phyloP scores from a whole-genome alignment of 2,888 invertebrate species.

The Sinohyriopsis cumingii region DNA sequence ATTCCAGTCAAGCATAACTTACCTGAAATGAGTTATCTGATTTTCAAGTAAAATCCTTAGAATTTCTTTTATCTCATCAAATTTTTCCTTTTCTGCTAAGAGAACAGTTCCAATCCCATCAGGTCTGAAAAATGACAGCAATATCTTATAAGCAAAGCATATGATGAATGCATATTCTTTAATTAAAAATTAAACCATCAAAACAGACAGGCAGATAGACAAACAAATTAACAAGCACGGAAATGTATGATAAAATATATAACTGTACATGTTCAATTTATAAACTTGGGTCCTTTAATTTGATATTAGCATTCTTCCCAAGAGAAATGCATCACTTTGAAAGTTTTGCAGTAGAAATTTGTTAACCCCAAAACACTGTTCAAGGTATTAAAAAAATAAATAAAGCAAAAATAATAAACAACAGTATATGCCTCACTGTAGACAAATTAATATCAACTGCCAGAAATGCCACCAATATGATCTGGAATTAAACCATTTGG shows the following conservation, averaged over 20 bases:
- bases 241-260: not conserved
- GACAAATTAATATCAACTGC: too few species aligned
- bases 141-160: not conserved
- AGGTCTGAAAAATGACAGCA: constrained; percentile 79
- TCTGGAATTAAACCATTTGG: too few species aligned
- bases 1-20: constrained; percentile 31
- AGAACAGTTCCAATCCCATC: constrained; percentile 99
- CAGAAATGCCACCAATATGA: too few species aligned
- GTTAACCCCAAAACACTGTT: too few species aligned
- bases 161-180: not conserved
- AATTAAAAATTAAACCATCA: not conserved
- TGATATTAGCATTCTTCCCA: too few species aligned
- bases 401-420: too few species aligned
- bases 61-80: constrained; percentile 97
- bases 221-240: not conserved
- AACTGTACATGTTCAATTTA: not conserved
- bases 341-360: too few species aligned
- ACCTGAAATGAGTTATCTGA: constrained; percentile 99
- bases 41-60: constrained; percentile 93
- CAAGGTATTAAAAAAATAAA: too few species aligned
- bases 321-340: too few species aligned
- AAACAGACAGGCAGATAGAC: not conserved
- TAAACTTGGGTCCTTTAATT: too few species aligned
- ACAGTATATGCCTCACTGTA: too few species aligned
- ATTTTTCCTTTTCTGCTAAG: constrained; percentile 91